Evolutionary conservation across 2,113 vertebrate species (phyloP), one percentile per base, ranked within the genome.

Genomic region (Nesospiza acunhae): DNA sequence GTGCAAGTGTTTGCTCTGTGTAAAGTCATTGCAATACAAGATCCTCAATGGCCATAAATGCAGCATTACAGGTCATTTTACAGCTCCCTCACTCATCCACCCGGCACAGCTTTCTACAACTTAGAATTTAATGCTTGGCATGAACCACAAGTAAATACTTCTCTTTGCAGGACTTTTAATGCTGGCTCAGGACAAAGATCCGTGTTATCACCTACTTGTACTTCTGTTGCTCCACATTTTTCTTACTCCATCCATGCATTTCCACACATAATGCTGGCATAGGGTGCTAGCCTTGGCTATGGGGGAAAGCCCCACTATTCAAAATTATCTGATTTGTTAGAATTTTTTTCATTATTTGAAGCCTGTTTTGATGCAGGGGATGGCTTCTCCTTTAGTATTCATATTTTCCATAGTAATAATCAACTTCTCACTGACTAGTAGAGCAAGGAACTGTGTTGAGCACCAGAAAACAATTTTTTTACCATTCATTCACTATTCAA

Each of bases 181-280:
- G 46, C 33, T 42, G 59, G 31, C 42, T 84, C 13, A 55, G 33
- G 26, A 24, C 73, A 77, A 44, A 73, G 27, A 20, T 60, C 18
- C 33, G 3, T 42, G 33, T 33, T 49, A 37, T 11, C 15, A 4
- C 10, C 46, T 37, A 8, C 0, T 4, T 1, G 2, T 26, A 20
- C 4, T n/a, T 28, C 50, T 52, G 14, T 8, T 8, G 6, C 42
- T 59, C 15, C 28, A 41, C 0, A 1, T 11, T 66, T 66, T 58
- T 44, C 31, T 73, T 17, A 21, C 28, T 58, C 79, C 23, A 70
- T 47, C 30, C 4, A 0, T 41, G 11, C 20, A 30, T 23, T 77
- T 47, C 42, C 21, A 37, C 13, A 37, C 0, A 0, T 10, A 37
- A 44, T 1, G 2, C 17, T 60, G 37, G 27, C 27, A 55, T 1